Conservation (phyloP, 2,888 invertebrate genomes). For the Coelopa pilipes region DNA sequence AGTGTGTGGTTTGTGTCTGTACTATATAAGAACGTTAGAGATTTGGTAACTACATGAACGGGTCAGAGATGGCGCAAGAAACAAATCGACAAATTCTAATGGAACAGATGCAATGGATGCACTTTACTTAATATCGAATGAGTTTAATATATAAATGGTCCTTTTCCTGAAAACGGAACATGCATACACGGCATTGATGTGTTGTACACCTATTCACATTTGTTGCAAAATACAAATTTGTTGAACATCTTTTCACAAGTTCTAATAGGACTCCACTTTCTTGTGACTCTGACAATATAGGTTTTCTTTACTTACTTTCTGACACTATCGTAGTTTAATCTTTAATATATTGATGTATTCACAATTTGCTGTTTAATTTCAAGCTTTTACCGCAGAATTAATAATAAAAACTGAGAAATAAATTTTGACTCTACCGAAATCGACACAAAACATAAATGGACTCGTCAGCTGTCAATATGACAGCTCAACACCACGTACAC, state of each 20-base stretch:
- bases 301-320: neutral
- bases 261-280: no score
- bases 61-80: neutral
- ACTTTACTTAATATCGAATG: neutral
- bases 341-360: no score
- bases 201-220: no score
- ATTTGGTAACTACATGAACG: neutral
- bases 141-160: neutral
- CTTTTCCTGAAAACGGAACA: neutral
- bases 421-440: neutral
- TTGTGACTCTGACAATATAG: no score
- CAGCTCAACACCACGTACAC: conserved; percentile 43
- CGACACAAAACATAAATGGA: conserved; percentile 11
- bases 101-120: neutral
- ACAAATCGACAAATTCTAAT: neutral
- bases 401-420: neutral
- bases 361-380: neutral
- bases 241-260: no score
- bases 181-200: no score
- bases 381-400: neutral
- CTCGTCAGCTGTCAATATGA: conserved; percentile 15
- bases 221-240: no score
- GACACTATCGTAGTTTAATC: neutral
- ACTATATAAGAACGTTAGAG: neutral
- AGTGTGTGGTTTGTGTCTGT: conserved; percentile 11